Evolutionary conservation across 2,113 vertebrate species (phyloP), one percentile per base, ranked within the genome.

Genomic region (Poeciliopsis retropinna): DNA sequence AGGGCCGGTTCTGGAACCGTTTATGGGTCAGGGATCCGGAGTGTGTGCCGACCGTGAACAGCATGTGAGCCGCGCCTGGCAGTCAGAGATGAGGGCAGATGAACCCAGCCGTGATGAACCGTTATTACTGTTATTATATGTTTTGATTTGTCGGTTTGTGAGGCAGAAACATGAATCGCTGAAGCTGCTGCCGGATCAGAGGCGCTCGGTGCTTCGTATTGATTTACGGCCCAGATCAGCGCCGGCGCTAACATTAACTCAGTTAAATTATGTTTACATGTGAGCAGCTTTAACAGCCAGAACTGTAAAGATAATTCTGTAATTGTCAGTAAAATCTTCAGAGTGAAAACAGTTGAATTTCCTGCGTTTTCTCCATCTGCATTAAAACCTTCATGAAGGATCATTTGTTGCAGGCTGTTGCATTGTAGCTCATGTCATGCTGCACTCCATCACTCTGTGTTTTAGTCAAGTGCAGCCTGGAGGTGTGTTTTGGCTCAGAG

Each of bases 121-220:
- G 41, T 37, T 28, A 8, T 62, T 63, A 0, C 11, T 34, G 31
- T 76, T 72, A 31, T 31, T 31, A 3, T 31, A 31, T 72, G n/a
- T 29, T 73, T 74, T 73, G 78, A 76, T 83, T 82, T 85, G 67
- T 85, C 47, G 60, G 44, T 28, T 31, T 64, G 75, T 2, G 68
- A 72, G 64, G 71, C n/a, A 5, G 60, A 83, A 79, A 81, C 17
- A 31, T 75, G 70, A 70, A 82, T 79, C 72, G 54, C 71, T 66
- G 61, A 1, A 76, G 75, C 37, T 72, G 78, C 73, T 79, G 60
- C 66, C 82, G 64, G 75, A 73, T 39, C 72, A 47, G 34, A 69
- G 64, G 6, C 30, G 67, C 61, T 25, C 34, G 5, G 12, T 47
- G 47, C 57, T 47, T 19, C 11, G 25, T 77, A 82, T 79, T 70